Base-by-base conservation (phyloP, 2,888 invertebrate species). In the Sceliomorpha sp. region DNA sequence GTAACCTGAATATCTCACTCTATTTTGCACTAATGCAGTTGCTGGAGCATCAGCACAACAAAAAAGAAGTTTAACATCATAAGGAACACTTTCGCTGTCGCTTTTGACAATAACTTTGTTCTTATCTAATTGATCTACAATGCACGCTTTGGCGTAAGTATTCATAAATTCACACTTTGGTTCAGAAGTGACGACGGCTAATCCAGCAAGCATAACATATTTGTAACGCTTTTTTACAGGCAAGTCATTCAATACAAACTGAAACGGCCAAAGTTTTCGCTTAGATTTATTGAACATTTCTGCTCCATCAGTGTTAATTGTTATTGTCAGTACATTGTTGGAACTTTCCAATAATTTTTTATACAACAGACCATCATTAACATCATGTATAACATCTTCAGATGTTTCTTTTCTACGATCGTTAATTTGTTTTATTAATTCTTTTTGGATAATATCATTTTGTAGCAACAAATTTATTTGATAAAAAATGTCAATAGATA, bases 191-290 rank as follows among this genome's bases (percentile, higher is more conserved):
- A 62, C 62, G 20, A 62, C 12, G 2, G 15, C 14, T 13, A 62
- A 8, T 2, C 53, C 62, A 1, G 53, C 53, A 1, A 17, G 12
- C 31, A 62, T 32, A 15, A 53, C 27, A 14, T 39, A 45, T 32
- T 62, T 53, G 14, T 7, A 62, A 37, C 62, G 51, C 1, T 7
- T 27, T 8, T 60, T 8, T 2, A 7, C 0, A 9, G 62, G 15
- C 10, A 62, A 40, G 6, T 62, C 47, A 20, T 62, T 62, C 7
- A 53, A 40, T 24, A 60, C 15, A n/a, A 60, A 50, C 37, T 60
- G 60, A 12, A 60, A 42, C 0, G 60, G 44, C 60, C 60, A 60
- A 2, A 60, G 15, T 34, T 60, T 60, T 15, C 12, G 34, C 1
- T 50, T 29, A 7, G 50, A 60, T 31, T 44, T 50, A 27, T 50